These are phyloP conservation scores for Euschistus heros DNA, from an alignment of 1,140 invertebrate genomes.

Conservation along the genomic window DNA sequence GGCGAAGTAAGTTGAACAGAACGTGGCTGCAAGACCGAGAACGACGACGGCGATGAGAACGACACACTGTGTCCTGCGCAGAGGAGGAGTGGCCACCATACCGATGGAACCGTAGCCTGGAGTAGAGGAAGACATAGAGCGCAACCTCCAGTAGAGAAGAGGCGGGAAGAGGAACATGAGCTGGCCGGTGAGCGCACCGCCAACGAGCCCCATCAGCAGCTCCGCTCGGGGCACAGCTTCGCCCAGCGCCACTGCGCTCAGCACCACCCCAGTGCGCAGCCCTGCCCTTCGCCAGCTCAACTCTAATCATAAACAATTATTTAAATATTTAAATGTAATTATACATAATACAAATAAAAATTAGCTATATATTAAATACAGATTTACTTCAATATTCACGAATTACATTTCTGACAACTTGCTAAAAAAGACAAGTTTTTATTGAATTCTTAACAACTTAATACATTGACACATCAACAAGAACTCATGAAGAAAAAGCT, in stretches of 20 bases:
- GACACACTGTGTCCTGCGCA: conserved; percentile 6
- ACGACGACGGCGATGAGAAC: conserved; percentile 13
- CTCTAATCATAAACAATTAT: too few species aligned
- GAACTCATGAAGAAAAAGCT: too few species aligned
- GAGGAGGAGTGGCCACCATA: neutral
- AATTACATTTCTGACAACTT: too few species aligned
- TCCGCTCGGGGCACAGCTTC: conserved; percentile 79
- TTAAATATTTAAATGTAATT: too few species aligned
- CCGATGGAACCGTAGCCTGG: conserved; percentile 4
- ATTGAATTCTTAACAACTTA: too few species aligned
- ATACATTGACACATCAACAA: too few species aligned
- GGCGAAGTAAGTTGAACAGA: conserved; percentile 25
- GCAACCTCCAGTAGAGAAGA: conserved; percentile 59
- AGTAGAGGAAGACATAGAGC: conserved; percentile 25
- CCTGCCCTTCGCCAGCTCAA: conserved; percentile 67
- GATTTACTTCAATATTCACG: too few species aligned
- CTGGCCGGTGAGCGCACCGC: conserved; percentile 72
- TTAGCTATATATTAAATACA: too few species aligned
- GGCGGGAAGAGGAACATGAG: conserved; percentile 77
- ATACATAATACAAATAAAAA: too few species aligned
- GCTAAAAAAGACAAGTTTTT: too few species aligned
- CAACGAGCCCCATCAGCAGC: conserved; percentile 76
- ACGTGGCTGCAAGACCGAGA: conserved; percentile 26
- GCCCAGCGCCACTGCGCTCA: conserved; percentile 60
- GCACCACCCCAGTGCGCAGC: conserved; percentile 56